These are phyloP conservation scores for Petrocephalus zakoni DNA, from an alignment of 2,113 vertebrate genomes.

Conservation along the genomic window DNA sequence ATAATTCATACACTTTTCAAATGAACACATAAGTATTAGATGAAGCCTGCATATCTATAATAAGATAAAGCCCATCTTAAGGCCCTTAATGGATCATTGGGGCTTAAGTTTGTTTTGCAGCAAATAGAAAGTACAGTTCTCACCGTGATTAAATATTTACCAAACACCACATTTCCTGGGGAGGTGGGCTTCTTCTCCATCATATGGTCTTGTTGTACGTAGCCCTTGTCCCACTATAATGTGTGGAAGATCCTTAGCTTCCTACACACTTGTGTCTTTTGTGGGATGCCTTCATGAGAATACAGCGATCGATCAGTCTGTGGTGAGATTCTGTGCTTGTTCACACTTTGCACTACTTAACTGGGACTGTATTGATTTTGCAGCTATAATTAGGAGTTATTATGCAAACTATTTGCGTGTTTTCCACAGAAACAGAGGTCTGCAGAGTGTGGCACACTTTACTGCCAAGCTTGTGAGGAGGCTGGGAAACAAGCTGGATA, in stretches of 20 bases:
- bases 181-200: background rate
- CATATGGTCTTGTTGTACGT: background rate
- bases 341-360: background rate
- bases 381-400: background rate
- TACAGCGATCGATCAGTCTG: background rate
- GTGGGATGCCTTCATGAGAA: background rate
- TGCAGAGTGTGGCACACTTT: background rate
- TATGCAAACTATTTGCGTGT: background rate
- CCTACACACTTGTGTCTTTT: background rate
- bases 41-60: slow-evolving; percentile 7
- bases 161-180: background rate
- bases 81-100: slow-evolving; percentile 16
- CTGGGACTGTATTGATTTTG: background rate
- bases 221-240: background rate
- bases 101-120: slow-evolving; percentile 21
- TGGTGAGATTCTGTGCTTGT: background rate
- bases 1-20: slow-evolving; percentile 18
- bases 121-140: background rate
- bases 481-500: background rate
- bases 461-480: background rate
- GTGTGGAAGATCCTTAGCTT: background rate
- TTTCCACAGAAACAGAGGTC: background rate
- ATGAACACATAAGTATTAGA: slow-evolving; percentile 20
- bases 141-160: slow-evolving; percentile 14
- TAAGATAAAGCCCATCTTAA: slow-evolving; percentile 6